These are phyloP conservation scores for Melipona beecheii DNA, from an alignment of 2,888 invertebrate genomes.

Conservation along the genomic window DNA sequence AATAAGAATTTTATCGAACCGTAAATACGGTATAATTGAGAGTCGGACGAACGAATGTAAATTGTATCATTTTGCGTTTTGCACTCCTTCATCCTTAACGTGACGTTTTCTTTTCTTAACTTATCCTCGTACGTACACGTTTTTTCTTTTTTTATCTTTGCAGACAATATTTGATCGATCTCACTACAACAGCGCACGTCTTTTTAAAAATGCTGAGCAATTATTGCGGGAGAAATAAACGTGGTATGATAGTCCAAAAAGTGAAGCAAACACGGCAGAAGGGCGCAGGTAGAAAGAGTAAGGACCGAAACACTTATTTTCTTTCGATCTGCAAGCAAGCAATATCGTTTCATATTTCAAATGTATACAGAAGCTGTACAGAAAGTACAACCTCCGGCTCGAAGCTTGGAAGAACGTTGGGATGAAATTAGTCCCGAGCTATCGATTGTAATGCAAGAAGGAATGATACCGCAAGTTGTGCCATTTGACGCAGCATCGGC, in stretches of 20 bases:
- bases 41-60: neutral
- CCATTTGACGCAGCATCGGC: slow-evolving; percentile 96
- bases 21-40: neutral
- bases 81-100: no score
- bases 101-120: neutral
- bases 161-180: slow-evolving; percentile 93
- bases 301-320: slow-evolving; percentile 37
- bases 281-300: slow-evolving; percentile 71
- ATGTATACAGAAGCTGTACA: slow-evolving; percentile 46
- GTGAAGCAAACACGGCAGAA: slow-evolving; percentile 83
- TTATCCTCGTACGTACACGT: neutral
- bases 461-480: slow-evolving; percentile 87
- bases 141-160: neutral
- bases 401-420: slow-evolving; percentile 87
- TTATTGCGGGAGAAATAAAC: slow-evolving; percentile 80
- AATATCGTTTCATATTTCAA: slow-evolving; percentile 10
- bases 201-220: slow-evolving; percentile 95
- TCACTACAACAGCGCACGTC: slow-evolving; percentile 95
- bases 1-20: neutral
- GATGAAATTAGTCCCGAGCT: slow-evolving; percentile 88
- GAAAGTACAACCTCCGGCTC: slow-evolving; percentile 57
- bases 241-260: slow-evolving; percentile 90
- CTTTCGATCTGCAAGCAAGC: neutral
- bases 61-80: neutral
- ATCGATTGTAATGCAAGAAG: slow-evolving; percentile 86